Evolutionary conservation across 2,888 invertebrate genomes (phyloP), one percentile per base, ranked within the genome.

Genomic region (Brenthis daphne): DNA sequence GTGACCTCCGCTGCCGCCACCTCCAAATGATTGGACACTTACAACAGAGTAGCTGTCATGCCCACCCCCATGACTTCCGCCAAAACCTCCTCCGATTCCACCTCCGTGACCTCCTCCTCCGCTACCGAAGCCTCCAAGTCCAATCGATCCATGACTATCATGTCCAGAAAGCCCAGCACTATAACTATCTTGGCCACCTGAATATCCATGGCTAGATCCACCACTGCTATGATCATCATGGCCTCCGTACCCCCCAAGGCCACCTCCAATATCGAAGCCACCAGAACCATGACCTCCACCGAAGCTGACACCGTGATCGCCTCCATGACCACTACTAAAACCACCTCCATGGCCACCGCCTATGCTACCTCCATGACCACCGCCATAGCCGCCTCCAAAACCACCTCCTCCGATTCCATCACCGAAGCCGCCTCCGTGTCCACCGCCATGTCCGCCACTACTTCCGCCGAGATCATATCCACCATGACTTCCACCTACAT

Each of bases 401-500:
- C 51, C 77, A 75, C 56, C 74, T 69, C 51, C 75, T 60, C 69
- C 75, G 47, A 69, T 66, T n/a, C 75, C 76, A 65, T 75, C 74
- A 4, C 71, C 71, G 6, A 66, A 69, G 6, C 76, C 74, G 4
- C 76, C 75, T 3, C 75, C 71, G 14, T 68, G 60, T 37, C 73
- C 74, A 20, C 74, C 69, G 24, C 73, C 74, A 13, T 64, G 66
- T 11, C 73, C 66, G 11, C 66, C 43, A 16, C 29, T 20, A 14
- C 54, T 57, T 16, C 29, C 60, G 12, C 60, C 66, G 13, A 29
- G 47, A 6, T 58, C 48, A 58, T 68, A 74, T 55, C 79, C 80
- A 6, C 77, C 77, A 43, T 74, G 75, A n/a, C 77, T 77, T 50
- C 79, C 77, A 57, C 77, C 80, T 16, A 74, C 43, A 43, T 75